Conservation (phyloP, 2,888 invertebrate genomes). For the Anthophora plumipes region DNA sequence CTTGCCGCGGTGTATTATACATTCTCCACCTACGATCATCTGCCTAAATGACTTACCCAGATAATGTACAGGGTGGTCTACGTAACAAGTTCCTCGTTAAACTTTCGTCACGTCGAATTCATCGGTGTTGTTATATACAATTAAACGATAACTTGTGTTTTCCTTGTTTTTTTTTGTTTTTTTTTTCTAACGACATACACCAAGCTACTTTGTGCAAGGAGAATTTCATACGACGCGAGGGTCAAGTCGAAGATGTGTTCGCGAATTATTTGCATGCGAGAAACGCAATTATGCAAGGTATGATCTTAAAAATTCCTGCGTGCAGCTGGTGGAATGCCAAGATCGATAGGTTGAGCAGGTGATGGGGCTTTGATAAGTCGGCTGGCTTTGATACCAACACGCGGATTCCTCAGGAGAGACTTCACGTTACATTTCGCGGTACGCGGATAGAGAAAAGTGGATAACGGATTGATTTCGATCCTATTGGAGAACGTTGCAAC, state of each 20-base stretch:
- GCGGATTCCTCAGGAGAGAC: neutral
- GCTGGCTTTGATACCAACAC: constrained; percentile 5
- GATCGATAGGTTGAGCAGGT: constrained; percentile 3
- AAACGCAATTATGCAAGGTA: constrained; percentile 7
- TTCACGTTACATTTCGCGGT: neutral
- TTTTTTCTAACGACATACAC: too few species aligned
- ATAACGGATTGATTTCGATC: neutral
- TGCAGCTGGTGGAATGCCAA: neutral
- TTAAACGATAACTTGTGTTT: too few species aligned
- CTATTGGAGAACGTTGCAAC: too few species aligned
- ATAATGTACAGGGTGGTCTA: constrained; percentile 45
- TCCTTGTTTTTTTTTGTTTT: too few species aligned
- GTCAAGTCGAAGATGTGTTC: constrained; percentile 21
- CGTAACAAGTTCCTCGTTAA: constrained; percentile 35
- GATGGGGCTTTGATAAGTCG: constrained; percentile 10
- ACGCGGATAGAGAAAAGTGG: neutral
- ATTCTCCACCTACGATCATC: constrained; percentile 63
- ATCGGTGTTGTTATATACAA: neutral
- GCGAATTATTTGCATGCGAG: neutral
- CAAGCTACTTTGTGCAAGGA: constrained; percentile 21
- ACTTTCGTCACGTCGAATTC: constrained; percentile 20
- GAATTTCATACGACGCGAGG: constrained; percentile 6
- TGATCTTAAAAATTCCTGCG: constrained; percentile 20
- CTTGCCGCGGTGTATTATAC: constrained; percentile 52
- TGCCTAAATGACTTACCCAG: constrained; percentile 56